A percentile compares a stretch with the other conserved stretches of the same genome.
Conservation (phyloP, 2,797 vertebrate genomes). For the Thunnus albacares region DNA sequence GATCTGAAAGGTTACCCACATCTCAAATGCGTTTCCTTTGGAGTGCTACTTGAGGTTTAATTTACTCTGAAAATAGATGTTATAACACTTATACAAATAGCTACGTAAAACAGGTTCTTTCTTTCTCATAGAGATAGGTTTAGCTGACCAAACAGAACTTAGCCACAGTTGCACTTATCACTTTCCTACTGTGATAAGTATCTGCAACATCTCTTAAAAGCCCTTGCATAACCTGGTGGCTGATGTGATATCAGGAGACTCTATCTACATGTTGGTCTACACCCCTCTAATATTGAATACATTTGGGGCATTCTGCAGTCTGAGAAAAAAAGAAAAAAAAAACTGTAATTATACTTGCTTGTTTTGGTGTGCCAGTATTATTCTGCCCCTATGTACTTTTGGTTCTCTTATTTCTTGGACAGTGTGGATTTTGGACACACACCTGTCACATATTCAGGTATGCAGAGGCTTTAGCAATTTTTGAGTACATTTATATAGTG, state of each 20-base stretch:
- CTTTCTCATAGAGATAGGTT: neutral
- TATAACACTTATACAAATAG: neutral
- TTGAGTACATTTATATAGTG: no score
- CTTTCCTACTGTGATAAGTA: slow-evolving; percentile 34
- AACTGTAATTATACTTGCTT: no score
- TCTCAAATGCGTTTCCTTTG: neutral
- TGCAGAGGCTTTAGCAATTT: no score
- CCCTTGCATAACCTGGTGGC: slow-evolving; percentile 1
- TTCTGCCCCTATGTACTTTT: no score
- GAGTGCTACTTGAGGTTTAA: neutral
- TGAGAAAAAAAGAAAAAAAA: no score
- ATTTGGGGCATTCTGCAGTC: no score
- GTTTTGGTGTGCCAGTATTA: no score
- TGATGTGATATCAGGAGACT: slow-evolving; percentile 6
- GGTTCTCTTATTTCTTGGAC: no score
- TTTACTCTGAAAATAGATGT: neutral
- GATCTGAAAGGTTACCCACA: neutral
- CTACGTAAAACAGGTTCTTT: neutral
- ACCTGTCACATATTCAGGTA: no score
- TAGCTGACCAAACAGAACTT: slow-evolving; percentile 32
- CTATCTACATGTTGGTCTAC: neutral
- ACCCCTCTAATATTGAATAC: neutral
- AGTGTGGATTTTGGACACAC: no score
- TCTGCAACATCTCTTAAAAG: slow-evolving; percentile 17
- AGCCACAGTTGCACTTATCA: slow-evolving; percentile 7